These are phyloP conservation scores for Tortricodes alternella DNA, from an alignment of 2,888 invertebrate genomes.

Conservation along the genomic window DNA sequence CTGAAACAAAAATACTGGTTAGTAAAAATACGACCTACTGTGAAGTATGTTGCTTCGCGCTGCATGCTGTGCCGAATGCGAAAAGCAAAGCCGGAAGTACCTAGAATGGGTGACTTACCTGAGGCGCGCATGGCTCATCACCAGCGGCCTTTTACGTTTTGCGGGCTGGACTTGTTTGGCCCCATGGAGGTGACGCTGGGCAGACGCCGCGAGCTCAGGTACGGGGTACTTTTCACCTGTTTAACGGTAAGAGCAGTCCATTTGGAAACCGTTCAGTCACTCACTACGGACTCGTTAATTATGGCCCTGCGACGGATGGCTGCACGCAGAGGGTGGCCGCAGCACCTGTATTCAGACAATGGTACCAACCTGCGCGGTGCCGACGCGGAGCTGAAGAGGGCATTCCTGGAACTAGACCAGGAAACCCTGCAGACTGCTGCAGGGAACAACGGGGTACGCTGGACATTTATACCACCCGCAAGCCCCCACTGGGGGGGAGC, in stretches of 20 bases:
- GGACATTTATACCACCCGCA: constrained; percentile 35
- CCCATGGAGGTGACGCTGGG: constrained; percentile 33
- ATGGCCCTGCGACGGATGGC: constrained; percentile 39
- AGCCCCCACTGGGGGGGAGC: constrained; percentile 36
- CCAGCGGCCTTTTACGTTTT: constrained; percentile 28
- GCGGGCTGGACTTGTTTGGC: constrained; percentile 34
- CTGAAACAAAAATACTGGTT: constrained; percentile 38
- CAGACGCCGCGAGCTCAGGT: constrained; percentile 27
- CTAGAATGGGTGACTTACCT: constrained; percentile 31
- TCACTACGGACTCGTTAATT: constrained; percentile 34
- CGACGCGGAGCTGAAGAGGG: constrained; percentile 5
- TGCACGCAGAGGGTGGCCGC: constrained; percentile 36
- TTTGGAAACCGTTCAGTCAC: constrained; percentile 31
- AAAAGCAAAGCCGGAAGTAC: background rate
- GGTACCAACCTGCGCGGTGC: constrained; percentile 27
- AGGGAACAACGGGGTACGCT: constrained; percentile 11
- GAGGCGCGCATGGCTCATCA: constrained; percentile 28
- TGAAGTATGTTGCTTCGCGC: constrained; percentile 6
- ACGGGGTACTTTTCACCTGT: constrained; percentile 37
- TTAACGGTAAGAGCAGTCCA: constrained; percentile 37
- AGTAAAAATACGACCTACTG: constrained; percentile 32
- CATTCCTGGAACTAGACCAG: background rate
- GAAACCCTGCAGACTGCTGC: constrained; percentile 2
- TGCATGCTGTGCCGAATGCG: constrained; percentile 24
- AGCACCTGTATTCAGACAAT: constrained; percentile 31